Evolutionary conservation across 2,888 invertebrate species (phyloP).

Genomic region (Drosophila suboccidentalis): DNA sequence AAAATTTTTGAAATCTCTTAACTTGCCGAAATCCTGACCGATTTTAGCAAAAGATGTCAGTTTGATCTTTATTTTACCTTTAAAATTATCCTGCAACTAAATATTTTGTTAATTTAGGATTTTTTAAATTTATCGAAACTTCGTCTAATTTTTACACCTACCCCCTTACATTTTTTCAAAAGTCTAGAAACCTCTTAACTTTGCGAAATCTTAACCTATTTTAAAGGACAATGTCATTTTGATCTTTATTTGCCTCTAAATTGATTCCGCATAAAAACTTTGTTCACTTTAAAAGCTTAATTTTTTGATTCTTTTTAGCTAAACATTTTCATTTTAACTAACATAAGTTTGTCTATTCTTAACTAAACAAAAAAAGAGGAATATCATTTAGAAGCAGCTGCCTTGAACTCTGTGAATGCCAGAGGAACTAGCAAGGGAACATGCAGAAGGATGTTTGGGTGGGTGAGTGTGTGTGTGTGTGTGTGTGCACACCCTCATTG

Average conservation of each 20-base stretch:
- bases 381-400: slow-evolving; percentile 32
- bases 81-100: neutral
- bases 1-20: too few relatives aligned
- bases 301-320: neutral
- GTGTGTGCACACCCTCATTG: slow-evolving; percentile 43
- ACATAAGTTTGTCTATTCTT: neutral
- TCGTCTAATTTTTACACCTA: too few relatives aligned
- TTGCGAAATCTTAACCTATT: neutral
- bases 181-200: neutral
- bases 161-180: too few relatives aligned
- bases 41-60: too few relatives aligned
- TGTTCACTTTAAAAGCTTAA: too few relatives aligned
- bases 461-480: slow-evolving; percentile 2
- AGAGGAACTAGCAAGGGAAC: slow-evolving; percentile 28
- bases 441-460: neutral
- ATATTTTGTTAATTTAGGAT: too few relatives aligned
- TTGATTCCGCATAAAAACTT: neutral
- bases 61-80: neutral
- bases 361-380: slow-evolving; percentile 3
- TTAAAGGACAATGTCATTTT: neutral
- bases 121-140: too few relatives aligned
- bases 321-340: neutral
- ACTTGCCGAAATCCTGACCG: too few relatives aligned
- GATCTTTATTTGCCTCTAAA: neutral
- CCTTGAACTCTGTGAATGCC: slow-evolving; percentile 38